These are phyloP conservation scores for Ferdinandea cuprea DNA, from an alignment of 2,888 invertebrate genomes.

Conservation along the genomic window DNA sequence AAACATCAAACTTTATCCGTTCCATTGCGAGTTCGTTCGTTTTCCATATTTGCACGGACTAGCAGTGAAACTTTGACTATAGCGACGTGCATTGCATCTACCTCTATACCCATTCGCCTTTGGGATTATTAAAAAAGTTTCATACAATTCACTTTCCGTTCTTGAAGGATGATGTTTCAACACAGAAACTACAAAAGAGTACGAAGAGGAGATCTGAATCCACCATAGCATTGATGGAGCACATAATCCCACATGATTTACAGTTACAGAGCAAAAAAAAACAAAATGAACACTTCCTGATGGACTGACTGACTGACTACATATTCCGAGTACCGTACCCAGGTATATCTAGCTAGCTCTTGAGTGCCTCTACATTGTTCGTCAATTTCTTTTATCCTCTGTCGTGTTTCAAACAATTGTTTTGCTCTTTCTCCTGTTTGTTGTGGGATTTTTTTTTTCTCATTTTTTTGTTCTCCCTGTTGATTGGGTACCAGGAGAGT, in stretches of 20 bases:
- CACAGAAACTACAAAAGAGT: background rate
- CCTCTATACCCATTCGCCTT: background rate
- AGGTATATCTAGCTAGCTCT: too few relatives aligned
- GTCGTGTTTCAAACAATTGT: background rate
- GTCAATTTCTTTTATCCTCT: slow-evolving; percentile 14
- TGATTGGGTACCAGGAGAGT: slow-evolving; percentile 31
- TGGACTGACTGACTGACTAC: slow-evolving; percentile 40
- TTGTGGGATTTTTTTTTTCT: background rate
- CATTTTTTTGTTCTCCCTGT: slow-evolving; percentile 12
- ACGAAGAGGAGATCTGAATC: slow-evolving; percentile 7
- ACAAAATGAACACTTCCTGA: slow-evolving; percentile 9
- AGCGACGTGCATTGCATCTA: background rate
- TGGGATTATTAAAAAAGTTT: slow-evolving; percentile 58
- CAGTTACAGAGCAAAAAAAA: background rate
- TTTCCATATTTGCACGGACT: background rate
- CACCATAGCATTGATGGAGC: slow-evolving; percentile 28
- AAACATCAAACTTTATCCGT: slow-evolving; percentile 48
- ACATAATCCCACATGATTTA: slow-evolving; percentile 27
- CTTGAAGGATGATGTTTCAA: slow-evolving; percentile 44
- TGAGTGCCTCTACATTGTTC: slow-evolving; percentile 32
- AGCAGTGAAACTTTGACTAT: too few relatives aligned
- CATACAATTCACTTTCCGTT: slow-evolving; percentile 34
- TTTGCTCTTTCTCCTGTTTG: background rate
- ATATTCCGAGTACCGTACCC: slow-evolving; percentile 8
- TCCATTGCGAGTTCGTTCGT: background rate